Base-by-base conservation (phyloP, 2,797 vertebrate species). In the Spinibarbus caldwelli region DNA sequence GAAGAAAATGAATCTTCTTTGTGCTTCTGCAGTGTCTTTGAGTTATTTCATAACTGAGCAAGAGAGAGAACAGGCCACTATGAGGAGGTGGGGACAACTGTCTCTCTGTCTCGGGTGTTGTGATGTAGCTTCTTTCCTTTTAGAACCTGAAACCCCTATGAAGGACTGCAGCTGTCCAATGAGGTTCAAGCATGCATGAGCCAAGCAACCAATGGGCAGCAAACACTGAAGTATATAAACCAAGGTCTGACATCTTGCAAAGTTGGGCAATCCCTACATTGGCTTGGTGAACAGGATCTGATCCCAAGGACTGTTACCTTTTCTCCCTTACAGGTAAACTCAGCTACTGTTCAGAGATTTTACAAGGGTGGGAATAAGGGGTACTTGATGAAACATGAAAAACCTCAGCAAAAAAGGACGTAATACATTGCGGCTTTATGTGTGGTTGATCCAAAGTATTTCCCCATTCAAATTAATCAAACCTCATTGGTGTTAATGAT, bases 251-350 rank as follows among this genome's bases (percentile, higher is more conserved):
- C 91, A 90, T 89, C 89, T 92, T 90, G 86, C 85, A 91, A 89
- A 93, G 92, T 93, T 93, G 96, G 96, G 96, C 95, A 93, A 95
- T 95, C 92, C 94, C 85, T 95, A 93, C 92, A 95, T 92, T 90
- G 92, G 90, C 92, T 91, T 92, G 94, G 94, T 94, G 93, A 89
- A 95, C 92, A 95, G 94, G 94, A 95, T 93, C 93, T 95, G 95
- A 96, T 95, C 95, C 95, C 94, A 78, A 94, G 95, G 95, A 94
- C 91, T 94, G 93, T 95, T 95, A 93, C 93, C 85, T 89, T 93
- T 95, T 95, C 94, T 95, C 92, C 92, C 90, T 80, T 93, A 85
- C 95, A 96, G 95, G 95, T 96, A 96, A 95, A 93, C 87, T 52
- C 36, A 72, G 79, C 49, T 83, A 80, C 43, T 29, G 59, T 72